Evolutionary conservation across 35 echinoderm and acorn worm genomes (phyloP), one percentile per base, ranked within the genome.

Genomic region (Heliocidaris tuberculata): DNA sequence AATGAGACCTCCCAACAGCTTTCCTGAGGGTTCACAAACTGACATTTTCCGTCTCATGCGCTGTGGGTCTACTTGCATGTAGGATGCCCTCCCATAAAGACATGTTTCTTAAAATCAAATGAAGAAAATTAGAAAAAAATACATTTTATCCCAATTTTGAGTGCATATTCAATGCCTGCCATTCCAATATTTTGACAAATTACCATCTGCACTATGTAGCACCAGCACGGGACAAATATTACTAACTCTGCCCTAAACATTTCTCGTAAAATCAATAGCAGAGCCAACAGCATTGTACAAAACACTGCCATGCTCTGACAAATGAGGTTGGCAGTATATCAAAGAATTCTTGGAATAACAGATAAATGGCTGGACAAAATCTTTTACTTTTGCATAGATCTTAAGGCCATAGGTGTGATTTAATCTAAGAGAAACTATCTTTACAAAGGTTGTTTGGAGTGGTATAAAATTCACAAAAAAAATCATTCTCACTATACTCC

Each of bases 391-490:
- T 78, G 65, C 65, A 78, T 78, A 78, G 65, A 78, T 78, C 21
- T 78, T 78, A 78, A 78, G 65, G 65, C 65, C 65, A 78, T 78
- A 21, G 27, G 65, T 21, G 65, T 78, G 65, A 78, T 78, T 78
- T 78, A 78, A 78, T 78, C 65, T n/a, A 78, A 27, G 65, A 78
- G 17, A 78, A 78, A 78, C 65, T n/a, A 17, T n/a, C 27, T 21
- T 78, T 78, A 78, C 65, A 78, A 78, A 78, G 65, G 65, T 78
- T n/a, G 65, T 78, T 78, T 78, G 65, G 65, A 78, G 65, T 78
- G 65, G 65, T 78, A 78, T 78, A 78, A 78, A 78, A 78, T 78
- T 78, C 65, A 78, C 65, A 78, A 7, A 78, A 78, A 71, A 42
- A 78, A 78, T 78, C 65, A 78, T 78, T 78, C 65, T 56, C 52